Evolutionary conservation across 2,888 invertebrate species (phyloP).

Genomic region (Ariolimax columbianus): DNA sequence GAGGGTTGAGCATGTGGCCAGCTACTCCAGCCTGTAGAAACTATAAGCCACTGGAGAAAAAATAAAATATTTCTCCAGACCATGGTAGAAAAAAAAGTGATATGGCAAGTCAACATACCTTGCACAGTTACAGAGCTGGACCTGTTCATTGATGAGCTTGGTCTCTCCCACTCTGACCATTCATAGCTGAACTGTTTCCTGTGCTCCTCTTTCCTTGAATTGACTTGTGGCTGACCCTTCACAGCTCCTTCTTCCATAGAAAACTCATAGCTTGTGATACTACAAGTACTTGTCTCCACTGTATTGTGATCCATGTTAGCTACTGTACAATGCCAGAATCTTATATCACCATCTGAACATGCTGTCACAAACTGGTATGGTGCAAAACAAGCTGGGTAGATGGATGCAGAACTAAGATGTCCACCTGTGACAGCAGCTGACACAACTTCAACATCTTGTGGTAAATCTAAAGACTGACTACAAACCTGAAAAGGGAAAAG

Average conservation of each 20-base stretch:
- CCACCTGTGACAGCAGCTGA: constrained; percentile 97
- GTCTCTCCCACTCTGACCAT: constrained; percentile 95
- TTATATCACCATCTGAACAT: constrained; percentile 89
- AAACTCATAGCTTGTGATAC: constrained; percentile 60
- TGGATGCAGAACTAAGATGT: constrained; percentile 96
- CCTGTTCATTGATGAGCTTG: constrained; percentile 82
- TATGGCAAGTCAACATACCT: constrained; percentile 82
- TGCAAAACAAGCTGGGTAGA: constrained; percentile 98
- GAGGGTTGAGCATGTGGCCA: too few relatives aligned
- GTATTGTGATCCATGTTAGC: constrained; percentile 25
- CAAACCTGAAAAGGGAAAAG: constrained; percentile 84
- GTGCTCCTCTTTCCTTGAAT: constrained; percentile 53
- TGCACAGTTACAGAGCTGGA: constrained; percentile 86
- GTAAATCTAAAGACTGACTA: constrained; percentile 91
- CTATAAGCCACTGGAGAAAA: too few relatives aligned
- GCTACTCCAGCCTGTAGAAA: too few relatives aligned
- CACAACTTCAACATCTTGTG: constrained; percentile 93
- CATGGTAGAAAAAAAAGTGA: too few relatives aligned
- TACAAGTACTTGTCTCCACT: constrained; percentile 48
- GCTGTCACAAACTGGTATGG: constrained; percentile 97
- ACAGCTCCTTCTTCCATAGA: constrained; percentile 61
- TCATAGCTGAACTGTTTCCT: constrained; percentile 81
- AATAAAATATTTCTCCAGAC: too few relatives aligned
- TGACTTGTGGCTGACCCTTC: constrained; percentile 56
- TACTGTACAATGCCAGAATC: constrained; percentile 76